Evolutionary conservation across 2,888 invertebrate genomes (phyloP).

Genomic region (Polydrusus tereticollis): DNA sequence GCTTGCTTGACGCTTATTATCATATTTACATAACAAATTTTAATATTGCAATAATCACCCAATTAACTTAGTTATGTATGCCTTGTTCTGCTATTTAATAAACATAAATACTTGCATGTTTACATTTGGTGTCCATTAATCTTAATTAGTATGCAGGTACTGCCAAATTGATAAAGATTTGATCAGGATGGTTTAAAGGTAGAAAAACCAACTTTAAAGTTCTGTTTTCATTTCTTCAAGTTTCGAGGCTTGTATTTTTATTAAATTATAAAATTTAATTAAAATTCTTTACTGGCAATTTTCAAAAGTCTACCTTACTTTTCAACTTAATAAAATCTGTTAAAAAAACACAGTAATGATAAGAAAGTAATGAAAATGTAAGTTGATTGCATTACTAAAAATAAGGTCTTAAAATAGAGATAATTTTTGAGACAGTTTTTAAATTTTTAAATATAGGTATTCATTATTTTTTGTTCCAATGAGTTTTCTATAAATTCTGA

Average conservation of each 20-base stretch:
- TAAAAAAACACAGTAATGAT: not conserved
- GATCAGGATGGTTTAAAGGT: not conserved
- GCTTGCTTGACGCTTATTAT: not conserved
- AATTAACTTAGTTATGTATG: not conserved
- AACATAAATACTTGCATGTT: not conserved
- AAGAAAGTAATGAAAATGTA: not conserved
- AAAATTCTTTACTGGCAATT: not conserved
- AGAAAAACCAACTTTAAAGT: not conserved
- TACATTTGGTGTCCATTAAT: not conserved
- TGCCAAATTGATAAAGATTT: not conserved
- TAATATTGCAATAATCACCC: not conserved
- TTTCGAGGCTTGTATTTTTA: conserved; percentile 1
- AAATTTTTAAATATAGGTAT: not conserved
- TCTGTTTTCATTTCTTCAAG: not conserved
- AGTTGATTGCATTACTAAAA: not conserved
- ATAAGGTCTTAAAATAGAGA: not conserved
- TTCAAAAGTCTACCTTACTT: too few species aligned
- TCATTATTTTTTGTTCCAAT: not conserved
- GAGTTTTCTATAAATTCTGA: not conserved
- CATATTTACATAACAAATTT: not conserved
- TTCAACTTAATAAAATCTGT: not conserved
- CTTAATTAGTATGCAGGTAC: not conserved
- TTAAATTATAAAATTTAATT: too few species aligned
- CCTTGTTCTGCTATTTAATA: not conserved
- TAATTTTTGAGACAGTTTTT: not conserved